Evolutionary conservation across 2,113 vertebrate species (phyloP).

Genomic region (Sclerurus mexicanus): DNA sequence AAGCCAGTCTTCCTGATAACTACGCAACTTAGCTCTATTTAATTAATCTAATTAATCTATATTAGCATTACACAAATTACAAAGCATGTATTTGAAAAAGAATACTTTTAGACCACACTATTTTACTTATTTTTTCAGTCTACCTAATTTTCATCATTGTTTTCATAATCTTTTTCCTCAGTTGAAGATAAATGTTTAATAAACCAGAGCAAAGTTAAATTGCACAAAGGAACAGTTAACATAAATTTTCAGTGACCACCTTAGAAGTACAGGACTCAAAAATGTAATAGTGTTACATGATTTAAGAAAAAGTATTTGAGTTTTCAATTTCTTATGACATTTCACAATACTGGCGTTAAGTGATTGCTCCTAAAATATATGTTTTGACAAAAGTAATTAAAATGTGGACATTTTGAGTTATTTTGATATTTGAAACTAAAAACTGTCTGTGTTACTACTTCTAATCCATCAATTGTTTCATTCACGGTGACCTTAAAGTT

Average conservation of each 20-base stretch:
- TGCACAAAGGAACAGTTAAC: background rate
- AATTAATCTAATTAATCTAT: background rate
- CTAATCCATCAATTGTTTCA: constrained; percentile 54
- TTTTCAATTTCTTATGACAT: constrained; percentile 66
- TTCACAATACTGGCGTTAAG: constrained; percentile 44
- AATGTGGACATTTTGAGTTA: constrained; percentile 64
- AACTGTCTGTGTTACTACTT: constrained; percentile 1
- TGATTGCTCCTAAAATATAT: constrained; percentile 51
- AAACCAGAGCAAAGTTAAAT: background rate
- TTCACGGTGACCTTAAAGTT: constrained; percentile 65
- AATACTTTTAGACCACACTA: background rate
- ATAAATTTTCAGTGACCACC: constrained; percentile 59
- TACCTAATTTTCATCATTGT: background rate
- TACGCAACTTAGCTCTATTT: background rate
- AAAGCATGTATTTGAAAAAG: background rate
- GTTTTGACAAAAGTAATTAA: constrained; percentile 71
- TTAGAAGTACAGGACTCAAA: background rate
- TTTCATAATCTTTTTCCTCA: background rate
- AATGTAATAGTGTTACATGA: constrained; percentile 30
- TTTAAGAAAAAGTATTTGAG: background rate
- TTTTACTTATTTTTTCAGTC: background rate
- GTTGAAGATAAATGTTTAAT: constrained; percentile 52
- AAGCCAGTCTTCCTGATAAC: background rate
- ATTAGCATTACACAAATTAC: background rate
- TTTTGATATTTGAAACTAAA: constrained; percentile 62